Evolutionary conservation across 2,888 invertebrate genomes (phyloP), one percentile per base, ranked within the genome.

Genomic region (Lordiphosa andalusiaca): DNA sequence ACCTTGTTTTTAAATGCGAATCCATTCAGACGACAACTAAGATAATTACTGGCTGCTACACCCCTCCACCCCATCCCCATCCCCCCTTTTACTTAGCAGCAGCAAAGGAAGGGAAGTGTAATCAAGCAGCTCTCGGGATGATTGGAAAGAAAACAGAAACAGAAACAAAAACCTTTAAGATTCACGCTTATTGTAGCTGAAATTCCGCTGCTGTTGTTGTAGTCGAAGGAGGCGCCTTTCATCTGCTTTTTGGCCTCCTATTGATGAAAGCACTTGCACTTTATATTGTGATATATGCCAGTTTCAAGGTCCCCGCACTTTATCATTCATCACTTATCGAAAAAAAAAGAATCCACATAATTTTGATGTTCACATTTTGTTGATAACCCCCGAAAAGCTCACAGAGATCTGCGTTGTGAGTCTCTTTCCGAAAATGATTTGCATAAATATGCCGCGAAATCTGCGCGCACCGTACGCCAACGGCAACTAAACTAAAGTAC

Each of bases 401-500:
- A 30, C 30, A 30, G 30, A 30, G 30, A 30, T 30, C 30, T 30
- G 9, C 30, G 30, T 30, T 9, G 30, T 10, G 16, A 1, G 3
- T 30, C 30, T 42, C n/a, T 42, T 6, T 42, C n/a, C 10, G n/a
- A n/a, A 10, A 1, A 10, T 40, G 19, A 30, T 44, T 44, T 44
- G 66, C 47, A 47, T 33, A 59, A 33, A 42, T 53, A 59, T 53
- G 46, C 64, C 44, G 64, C 39, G 56, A 76, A 82, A 75, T 82
- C 78, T 78, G 75, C 73, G 66, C 77, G 80, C 63, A 69, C 71
- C 71, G 69, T 63, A 73, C 69, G 83, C 73, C 80, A 76, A 52
- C 78, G 75, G 69, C 73, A 77, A 80, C 84, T 81, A 77, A 80
- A 80, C 81, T 81, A 77, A 77, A 73, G 71, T 74, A 76, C 77